Evolutionary conservation across 2,888 invertebrate species (phyloP).

Genomic region (Diaprepes abbreviatus): DNA sequence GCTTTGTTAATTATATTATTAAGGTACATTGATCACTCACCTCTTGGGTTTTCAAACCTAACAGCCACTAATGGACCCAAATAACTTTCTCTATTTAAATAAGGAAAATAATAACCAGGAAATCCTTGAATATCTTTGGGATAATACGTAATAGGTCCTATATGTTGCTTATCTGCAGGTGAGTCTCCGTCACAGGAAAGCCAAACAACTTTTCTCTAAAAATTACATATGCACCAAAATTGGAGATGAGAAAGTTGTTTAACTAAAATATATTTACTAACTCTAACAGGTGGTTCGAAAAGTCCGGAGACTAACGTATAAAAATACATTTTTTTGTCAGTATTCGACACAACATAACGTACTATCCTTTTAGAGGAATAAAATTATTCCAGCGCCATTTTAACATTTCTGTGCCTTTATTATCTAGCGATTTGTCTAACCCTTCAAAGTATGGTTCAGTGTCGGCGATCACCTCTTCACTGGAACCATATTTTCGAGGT

Average conservation of each 20-base stretch:
- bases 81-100: constrained; percentile 88
- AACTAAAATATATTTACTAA: too few relatives aligned
- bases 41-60: constrained; percentile 83
- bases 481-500: too few relatives aligned
- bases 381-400: too few relatives aligned
- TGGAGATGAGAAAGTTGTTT: too few relatives aligned
- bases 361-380: not conserved
- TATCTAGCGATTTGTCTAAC: not conserved
- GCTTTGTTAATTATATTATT: too few relatives aligned
- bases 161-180: constrained; percentile 91
- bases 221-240: too few relatives aligned
- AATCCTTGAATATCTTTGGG: constrained; percentile 81
- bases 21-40: too few relatives aligned
- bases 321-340: not conserved
- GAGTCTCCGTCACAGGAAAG: constrained; percentile 95
- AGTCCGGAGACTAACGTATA: too few relatives aligned
- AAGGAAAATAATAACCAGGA: constrained; percentile 92
- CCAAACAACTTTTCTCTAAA: constrained; percentile 87
- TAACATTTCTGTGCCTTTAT: too few relatives aligned
- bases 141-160: constrained; percentile 86
- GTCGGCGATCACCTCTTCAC: too few relatives aligned
- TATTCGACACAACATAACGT: not conserved
- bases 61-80: constrained; percentile 91
- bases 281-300: too few relatives aligned
- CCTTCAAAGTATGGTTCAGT: not conserved